Evolutionary conservation across 2,113 vertebrate genomes (phyloP).

Genomic region (Leucosticte australis): DNA sequence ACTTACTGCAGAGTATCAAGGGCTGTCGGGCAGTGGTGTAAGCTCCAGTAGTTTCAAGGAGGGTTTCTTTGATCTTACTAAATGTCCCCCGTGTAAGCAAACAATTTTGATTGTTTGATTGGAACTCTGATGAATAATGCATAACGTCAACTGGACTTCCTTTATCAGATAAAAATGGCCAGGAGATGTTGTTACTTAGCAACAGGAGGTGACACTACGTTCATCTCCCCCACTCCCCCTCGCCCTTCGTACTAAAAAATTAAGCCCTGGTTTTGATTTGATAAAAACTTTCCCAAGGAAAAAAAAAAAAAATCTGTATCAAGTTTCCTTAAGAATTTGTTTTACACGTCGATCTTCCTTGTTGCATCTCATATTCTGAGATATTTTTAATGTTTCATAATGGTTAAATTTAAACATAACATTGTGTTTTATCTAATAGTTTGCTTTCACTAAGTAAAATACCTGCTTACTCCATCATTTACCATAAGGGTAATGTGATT

Average conservation of each 20-base stretch:
- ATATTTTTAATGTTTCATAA: background rate
- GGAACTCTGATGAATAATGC: conserved; percentile 78
- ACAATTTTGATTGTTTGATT: conserved; percentile 80
- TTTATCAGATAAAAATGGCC: conserved; percentile 80
- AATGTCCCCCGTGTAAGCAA: conserved; percentile 72
- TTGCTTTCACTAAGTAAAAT: conserved; percentile 36
- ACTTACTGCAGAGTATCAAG: conserved; percentile 70
- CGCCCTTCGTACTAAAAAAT: conserved; percentile 60
- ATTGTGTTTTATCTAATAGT: conserved; percentile 29
- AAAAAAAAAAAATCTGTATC: conserved; percentile 4
- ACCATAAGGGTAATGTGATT: background rate
- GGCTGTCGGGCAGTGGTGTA: background rate
- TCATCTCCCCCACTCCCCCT: conserved; percentile 70
- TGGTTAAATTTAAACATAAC: conserved; percentile 31
- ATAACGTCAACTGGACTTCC: conserved; percentile 76
- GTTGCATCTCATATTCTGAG: background rate
- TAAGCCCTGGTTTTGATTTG: conserved; percentile 61
- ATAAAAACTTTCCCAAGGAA: conserved; percentile 69
- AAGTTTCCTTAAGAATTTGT: conserved; percentile 11
- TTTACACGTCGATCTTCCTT: background rate
- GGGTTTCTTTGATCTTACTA: conserved; percentile 70
- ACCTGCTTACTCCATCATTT: background rate
- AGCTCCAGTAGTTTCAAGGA: conserved; percentile 61
- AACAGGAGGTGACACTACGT: conserved; percentile 80
- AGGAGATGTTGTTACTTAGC: conserved; percentile 81